phyloP scores from a whole-genome alignment of 2,113 vertebrate genomes.

The Arothron firmamentum region DNA sequence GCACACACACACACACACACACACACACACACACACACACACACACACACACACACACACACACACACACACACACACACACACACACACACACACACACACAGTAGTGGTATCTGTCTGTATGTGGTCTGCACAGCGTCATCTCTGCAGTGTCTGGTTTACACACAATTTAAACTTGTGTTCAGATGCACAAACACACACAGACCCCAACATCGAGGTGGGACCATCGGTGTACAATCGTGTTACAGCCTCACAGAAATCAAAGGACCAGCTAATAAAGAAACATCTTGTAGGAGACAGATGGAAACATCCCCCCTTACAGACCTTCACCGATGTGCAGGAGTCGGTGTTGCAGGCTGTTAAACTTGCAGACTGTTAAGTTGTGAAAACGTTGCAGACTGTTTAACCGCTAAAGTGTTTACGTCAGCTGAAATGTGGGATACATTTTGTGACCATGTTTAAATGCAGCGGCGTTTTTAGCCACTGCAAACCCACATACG shows the following conservation, averaged over 20 bases:
- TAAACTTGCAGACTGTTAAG: no score
- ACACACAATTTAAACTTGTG: conserved; percentile 65
- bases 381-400: no score
- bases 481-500: no score
- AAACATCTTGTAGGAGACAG: no score
- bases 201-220: conserved; percentile 18
- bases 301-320: no score
- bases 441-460: neutral
- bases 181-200: conserved; percentile 42
- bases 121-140: conserved; percentile 67
- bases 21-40: conserved; percentile 28
- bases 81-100: conserved; percentile 33
- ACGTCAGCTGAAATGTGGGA: neutral
- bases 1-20: conserved; percentile 37
- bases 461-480: neutral
- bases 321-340: no score
- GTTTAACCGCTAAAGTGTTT: neutral
- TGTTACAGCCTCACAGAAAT: conserved; percentile 18
- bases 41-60: conserved; percentile 33
- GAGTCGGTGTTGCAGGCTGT: no score
- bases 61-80: conserved; percentile 43
- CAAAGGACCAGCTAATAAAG: no score
- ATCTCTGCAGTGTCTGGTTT: conserved; percentile 55
- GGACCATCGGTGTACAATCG: conserved; percentile 8
- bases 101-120: conserved; percentile 56